Percentiles rank a stretch among this genome's conserved stretches.
Evolutionary conservation across 2,797 vertebrate genomes (phyloP).

Genomic region (Chelmon rostratus): DNA sequence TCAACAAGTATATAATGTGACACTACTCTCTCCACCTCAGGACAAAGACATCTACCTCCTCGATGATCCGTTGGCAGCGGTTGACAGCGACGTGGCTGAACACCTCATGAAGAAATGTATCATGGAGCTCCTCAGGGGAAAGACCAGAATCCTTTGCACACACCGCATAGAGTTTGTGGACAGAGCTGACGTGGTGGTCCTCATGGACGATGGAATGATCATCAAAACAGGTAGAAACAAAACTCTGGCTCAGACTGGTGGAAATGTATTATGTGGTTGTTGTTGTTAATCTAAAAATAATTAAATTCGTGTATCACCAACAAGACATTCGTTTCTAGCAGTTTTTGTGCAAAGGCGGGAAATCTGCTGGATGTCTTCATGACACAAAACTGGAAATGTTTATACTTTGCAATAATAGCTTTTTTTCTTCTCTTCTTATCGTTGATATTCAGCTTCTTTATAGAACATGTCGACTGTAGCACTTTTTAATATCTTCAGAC

Average conservation of each 20-base stretch:
- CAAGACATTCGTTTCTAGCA: too few relatives aligned
- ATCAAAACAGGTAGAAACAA: conserved; percentile 86
- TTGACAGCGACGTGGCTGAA: conserved; percentile 92
- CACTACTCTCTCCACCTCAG: conserved; percentile 70
- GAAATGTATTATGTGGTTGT: neutral
- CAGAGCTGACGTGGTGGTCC: conserved; percentile 89
- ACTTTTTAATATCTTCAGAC: too few relatives aligned
- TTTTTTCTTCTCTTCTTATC: too few relatives aligned
- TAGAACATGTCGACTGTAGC: too few relatives aligned
- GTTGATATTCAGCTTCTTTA: too few relatives aligned
- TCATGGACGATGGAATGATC: conserved; percentile 92
- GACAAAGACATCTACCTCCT: conserved; percentile 96
- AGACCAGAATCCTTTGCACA: conserved; percentile 95
- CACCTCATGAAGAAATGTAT: conserved; percentile 95
- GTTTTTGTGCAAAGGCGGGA: too few relatives aligned
- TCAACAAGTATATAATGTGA: neutral
- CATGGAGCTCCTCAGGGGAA: conserved; percentile 88
- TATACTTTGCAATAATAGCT: too few relatives aligned
- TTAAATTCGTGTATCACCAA: too few relatives aligned
- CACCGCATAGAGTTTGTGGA: conserved; percentile 93
- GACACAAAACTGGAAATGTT: too few relatives aligned
- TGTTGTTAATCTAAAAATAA: too few relatives aligned
- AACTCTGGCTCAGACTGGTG: neutral
- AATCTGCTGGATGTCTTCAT: too few relatives aligned
- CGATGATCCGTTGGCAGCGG: conserved; percentile 96